A percentile compares a stretch with the other conserved stretches of the same genome.
Conservation (phyloP, 1,140 invertebrate species). For the Drosophila pachea region DNA sequence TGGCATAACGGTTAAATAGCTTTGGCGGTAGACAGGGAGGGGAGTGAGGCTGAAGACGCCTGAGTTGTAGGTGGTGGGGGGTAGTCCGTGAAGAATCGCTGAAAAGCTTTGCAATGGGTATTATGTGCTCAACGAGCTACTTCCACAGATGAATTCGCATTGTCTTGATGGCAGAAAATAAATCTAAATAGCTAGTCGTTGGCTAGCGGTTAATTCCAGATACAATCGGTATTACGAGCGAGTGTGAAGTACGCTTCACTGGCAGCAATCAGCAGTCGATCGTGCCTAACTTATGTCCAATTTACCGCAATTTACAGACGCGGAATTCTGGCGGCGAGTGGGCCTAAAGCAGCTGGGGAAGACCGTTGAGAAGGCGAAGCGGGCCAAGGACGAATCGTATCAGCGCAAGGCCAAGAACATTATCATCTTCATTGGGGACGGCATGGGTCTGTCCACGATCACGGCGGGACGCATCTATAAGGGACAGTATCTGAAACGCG, state of each 20-base stretch:
- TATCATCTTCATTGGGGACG: slow-evolving; percentile 89
- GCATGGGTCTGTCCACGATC: slow-evolving; percentile 86
- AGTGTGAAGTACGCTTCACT: slow-evolving; percentile 55
- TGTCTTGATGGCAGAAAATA: slow-evolving; percentile 31
- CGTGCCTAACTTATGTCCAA: slow-evolving; percentile 29
- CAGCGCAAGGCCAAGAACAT: slow-evolving; percentile 84
- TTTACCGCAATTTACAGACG: slow-evolving; percentile 44
- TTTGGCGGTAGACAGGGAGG: no score
- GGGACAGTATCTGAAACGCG: slow-evolving; percentile 80
- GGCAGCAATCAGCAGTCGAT: slow-evolving; percentile 28
- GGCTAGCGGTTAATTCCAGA: slow-evolving; percentile 40
- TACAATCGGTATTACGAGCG: slow-evolving; percentile 21
- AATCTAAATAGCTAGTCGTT: slow-evolving; percentile 51
- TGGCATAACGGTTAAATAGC: not conserved
- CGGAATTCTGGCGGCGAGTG: slow-evolving; percentile 61
- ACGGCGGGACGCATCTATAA: slow-evolving; percentile 86
- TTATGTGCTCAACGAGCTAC: slow-evolving; percentile 23
- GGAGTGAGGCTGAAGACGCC: no score
- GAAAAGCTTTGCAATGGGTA: slow-evolving; percentile 30
- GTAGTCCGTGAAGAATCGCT: slow-evolving; percentile 4
- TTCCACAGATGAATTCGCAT: slow-evolving; percentile 34
- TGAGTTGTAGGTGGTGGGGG: no score
- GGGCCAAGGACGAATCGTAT: slow-evolving; percentile 58
- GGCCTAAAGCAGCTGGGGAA: slow-evolving; percentile 61
- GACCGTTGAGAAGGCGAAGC: slow-evolving; percentile 50